Conservation (phyloP, 1,140 invertebrate species). For the Medauroidea extradentata region DNA sequence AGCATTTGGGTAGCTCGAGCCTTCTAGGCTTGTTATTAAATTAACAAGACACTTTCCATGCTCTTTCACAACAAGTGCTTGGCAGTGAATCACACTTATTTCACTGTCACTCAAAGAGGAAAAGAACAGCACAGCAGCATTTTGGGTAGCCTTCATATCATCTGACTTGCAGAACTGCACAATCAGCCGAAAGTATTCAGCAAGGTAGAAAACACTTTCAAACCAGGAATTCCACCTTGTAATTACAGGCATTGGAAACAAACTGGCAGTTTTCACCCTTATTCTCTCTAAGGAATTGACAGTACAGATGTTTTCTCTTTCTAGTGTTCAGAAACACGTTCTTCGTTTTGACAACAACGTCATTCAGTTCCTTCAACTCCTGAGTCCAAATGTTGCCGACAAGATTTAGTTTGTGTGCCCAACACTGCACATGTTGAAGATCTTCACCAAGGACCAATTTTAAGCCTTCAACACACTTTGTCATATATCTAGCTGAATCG, state of each 20-base stretch:
- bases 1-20: too few species aligned
- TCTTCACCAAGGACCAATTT: not conserved
- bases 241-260: not conserved
- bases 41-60: too few species aligned
- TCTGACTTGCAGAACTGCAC: not conserved
- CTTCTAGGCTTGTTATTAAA: too few species aligned
- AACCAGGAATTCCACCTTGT: slow-evolving; percentile 3
- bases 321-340: slow-evolving; percentile 1
- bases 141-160: too few species aligned
- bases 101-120: too few species aligned
- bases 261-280: not conserved
- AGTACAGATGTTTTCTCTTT: not conserved
- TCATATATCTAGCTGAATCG: slow-evolving; percentile 2
- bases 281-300: not conserved
- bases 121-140: too few species aligned
- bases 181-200: not conserved
- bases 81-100: too few species aligned
- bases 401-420: slow-evolving; percentile 4
- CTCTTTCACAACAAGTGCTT: too few species aligned
- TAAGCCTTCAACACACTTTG: not conserved
- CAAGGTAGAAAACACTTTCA: not conserved
- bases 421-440: not conserved
- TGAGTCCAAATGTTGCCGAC: not conserved
- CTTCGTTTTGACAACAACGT: not conserved
- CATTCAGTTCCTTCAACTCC: not conserved